phyloP scores from a whole-genome alignment of 1,140 invertebrate species.

The Orussus abietinus region DNA sequence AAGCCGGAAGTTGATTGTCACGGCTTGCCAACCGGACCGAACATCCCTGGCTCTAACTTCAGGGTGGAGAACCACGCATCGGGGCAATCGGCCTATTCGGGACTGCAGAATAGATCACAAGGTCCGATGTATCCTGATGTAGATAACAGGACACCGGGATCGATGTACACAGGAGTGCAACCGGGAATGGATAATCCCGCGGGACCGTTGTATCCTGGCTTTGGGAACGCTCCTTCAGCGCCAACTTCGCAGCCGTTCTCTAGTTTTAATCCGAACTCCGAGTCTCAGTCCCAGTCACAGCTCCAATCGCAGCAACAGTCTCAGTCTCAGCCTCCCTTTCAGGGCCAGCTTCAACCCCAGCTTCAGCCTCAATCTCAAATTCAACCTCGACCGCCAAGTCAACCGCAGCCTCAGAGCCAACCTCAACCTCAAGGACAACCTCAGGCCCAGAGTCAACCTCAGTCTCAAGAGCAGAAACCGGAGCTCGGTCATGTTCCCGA shows the following conservation, averaged over 20 bases:
- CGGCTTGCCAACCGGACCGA: conserved; percentile 18
- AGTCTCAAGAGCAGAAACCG: no score
- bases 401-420: no score
- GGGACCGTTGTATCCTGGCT: conserved; percentile 16
- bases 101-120: conserved; percentile 22
- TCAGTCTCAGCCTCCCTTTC: no score
- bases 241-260: neutral
- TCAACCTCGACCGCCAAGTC: no score
- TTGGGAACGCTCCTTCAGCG: conserved; percentile 9
- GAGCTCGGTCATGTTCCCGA: no score
- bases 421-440: no score
- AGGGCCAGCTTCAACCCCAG: no score
- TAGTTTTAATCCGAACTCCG: neutral
- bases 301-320: no score
- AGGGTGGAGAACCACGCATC: conserved; percentile 23
- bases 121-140: conserved; percentile 21
- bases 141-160: conserved; percentile 8
- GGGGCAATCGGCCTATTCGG: conserved; percentile 14
- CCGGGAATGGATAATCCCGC: conserved; percentile 25
- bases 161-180: conserved; percentile 18
- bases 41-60: conserved; percentile 22
- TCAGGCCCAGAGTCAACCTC: no score
- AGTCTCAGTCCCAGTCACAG: neutral
- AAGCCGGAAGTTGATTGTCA: conserved; percentile 32
- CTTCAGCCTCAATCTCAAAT: no score